phyloP scores from a whole-genome alignment of 2,797 vertebrate genomes.

The Ceyx erithaca region DNA sequence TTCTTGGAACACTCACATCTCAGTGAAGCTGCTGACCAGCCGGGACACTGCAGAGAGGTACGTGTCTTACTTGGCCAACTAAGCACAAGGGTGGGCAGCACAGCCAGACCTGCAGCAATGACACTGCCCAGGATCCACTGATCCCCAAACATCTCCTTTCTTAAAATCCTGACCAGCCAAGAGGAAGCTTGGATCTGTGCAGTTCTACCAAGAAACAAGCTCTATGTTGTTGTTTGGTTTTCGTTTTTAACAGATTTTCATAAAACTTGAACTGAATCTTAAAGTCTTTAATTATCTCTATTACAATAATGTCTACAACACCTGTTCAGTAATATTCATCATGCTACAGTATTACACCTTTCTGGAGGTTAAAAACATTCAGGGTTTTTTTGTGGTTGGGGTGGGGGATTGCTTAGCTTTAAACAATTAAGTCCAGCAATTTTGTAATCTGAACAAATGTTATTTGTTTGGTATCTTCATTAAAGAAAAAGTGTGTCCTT shows the following conservation, averaged over 20 bases:
- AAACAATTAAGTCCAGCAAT: background rate
- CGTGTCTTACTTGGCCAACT: background rate
- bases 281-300: background rate
- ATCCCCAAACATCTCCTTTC: background rate
- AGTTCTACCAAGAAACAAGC: background rate
- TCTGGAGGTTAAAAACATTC: background rate
- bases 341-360: background rate
- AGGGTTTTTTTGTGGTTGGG: background rate
- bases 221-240: background rate
- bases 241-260: background rate
- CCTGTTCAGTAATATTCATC: background rate
- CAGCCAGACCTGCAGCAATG: background rate
- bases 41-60: constrained; percentile 46
- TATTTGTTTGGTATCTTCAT: background rate
- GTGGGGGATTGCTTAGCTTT: background rate
- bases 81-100: accelerated
- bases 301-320: background rate
- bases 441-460: background rate
- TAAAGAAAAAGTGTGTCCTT: background rate
- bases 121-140: background rate
- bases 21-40: constrained; percentile 54
- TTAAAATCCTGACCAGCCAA: background rate
- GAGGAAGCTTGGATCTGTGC: background rate
- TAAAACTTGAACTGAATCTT: background rate
- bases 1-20: constrained; percentile 37